Evolutionary conservation across 2,888 invertebrate genomes (phyloP).

Genomic region (Phengaris alcon): DNA sequence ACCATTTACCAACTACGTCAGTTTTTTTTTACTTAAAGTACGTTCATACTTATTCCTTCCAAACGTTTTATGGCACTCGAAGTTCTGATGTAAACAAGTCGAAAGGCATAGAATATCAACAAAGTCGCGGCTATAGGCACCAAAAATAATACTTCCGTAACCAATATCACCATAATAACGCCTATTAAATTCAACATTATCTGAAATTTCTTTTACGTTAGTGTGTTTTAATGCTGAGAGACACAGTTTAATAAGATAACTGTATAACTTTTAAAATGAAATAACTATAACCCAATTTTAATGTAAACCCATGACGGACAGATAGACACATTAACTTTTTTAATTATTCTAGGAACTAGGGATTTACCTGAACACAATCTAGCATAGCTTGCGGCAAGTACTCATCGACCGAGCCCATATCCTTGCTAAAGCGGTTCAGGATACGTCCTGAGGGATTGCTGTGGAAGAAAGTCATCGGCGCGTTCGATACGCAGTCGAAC

Average conservation of each 20-base stretch:
- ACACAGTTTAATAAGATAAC: background rate
- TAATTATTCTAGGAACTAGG: background rate
- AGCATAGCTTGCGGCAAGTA: conserved; percentile 85
- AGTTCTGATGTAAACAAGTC: conserved; percentile 83
- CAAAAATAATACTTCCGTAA: conserved; percentile 75
- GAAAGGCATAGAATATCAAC: conserved; percentile 80
- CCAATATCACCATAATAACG: conserved; percentile 85
- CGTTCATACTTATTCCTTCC: conserved; percentile 82
- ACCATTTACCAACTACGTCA: background rate
- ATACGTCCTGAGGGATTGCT: conserved; percentile 90
- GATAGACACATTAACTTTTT: no score
- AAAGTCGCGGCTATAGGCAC: conserved; percentile 78
- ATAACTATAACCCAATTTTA: no score
- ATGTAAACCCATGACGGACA: no score
- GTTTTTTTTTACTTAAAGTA: background rate
- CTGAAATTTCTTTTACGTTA: conserved; percentile 60
- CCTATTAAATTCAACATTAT: conserved; percentile 88
- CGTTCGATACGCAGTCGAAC: conserved; percentile 79
- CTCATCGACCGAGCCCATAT: conserved; percentile 90
- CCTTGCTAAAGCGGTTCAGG: conserved; percentile 89
- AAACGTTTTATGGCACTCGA: conserved; percentile 85
- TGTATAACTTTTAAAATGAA: no score
- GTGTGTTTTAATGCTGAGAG: no score
- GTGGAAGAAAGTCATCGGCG: conserved; percentile 86
- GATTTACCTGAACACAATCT: conserved; percentile 81